Percentiles rank a stretch among this genome's conserved stretches.
Evolutionary conservation across 92 coral and sea anemone genomes (phyloP).

Genomic region (Umimayanthus kanabou): DNA sequence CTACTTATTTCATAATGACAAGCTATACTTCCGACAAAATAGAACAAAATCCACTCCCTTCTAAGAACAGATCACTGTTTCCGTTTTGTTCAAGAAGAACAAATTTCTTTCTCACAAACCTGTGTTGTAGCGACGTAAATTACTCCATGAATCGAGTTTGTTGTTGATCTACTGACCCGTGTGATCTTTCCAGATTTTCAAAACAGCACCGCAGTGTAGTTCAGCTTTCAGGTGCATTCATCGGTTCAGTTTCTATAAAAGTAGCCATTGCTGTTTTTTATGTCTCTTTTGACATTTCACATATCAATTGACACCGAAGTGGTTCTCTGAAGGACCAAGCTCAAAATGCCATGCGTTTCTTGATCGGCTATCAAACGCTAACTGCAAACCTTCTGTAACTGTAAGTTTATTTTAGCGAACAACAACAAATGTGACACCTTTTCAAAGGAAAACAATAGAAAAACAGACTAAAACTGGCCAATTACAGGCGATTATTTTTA

Average conservation of each 20-base stretch:
- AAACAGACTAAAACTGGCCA: background rate
- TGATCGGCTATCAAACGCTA: background rate
- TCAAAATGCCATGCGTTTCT: background rate
- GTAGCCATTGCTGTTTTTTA: background rate
- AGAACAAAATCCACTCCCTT: background rate
- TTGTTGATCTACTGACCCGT: background rate
- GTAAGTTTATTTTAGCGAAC: constrained; percentile 4
- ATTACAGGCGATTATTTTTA: constrained; percentile 1
- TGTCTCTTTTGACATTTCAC: background rate
- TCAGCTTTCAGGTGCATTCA: constrained; percentile 12
- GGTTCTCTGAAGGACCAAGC: background rate
- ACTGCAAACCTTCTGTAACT: background rate
- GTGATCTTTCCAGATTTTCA: background rate
- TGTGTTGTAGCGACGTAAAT: background rate
- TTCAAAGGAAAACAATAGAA: background rate
- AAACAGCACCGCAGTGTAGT: background rate
- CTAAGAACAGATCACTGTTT: background rate
- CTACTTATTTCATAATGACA: background rate
- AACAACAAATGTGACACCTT: background rate
- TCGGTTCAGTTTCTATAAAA: background rate
- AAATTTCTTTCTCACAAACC: background rate
- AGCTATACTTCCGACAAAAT: background rate
- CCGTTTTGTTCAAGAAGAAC: background rate
- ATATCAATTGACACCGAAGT: background rate
- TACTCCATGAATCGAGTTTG: background rate